Evolutionary conservation across 1,140 invertebrate species (phyloP).

Genomic region (Onthophagus taurus): DNA sequence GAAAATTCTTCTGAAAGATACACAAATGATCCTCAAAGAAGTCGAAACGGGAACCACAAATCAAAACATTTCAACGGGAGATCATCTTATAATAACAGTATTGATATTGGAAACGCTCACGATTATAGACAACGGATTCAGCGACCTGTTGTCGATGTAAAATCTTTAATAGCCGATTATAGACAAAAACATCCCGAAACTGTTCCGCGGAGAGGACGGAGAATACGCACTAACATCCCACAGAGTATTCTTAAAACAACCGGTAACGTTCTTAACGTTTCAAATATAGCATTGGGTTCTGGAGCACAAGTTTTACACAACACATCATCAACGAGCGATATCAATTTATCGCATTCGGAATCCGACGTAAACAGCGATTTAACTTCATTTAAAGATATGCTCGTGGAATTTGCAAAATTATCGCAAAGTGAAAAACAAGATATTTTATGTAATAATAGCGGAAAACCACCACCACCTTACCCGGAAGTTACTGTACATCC

Average conservation of each 20-base stretch:
- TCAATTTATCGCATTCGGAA: slow-evolving; percentile 2
- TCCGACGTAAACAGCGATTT: slow-evolving; percentile 14
- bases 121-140: slow-evolving; percentile 46
- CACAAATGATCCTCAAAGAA: not conserved
- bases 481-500: slow-evolving; percentile 69
- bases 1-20: slow-evolving; percentile 16
- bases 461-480: slow-evolving; percentile 53
- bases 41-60: slow-evolving; percentile 1
- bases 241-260: slow-evolving; percentile 19
- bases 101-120: slow-evolving; percentile 41
- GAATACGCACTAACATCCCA: slow-evolving; percentile 42
- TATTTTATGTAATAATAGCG: slow-evolving; percentile 25
- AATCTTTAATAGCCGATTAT: slow-evolving; percentile 75
- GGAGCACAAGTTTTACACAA: slow-evolving; percentile 37
- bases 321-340: slow-evolving; percentile 20
- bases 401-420: slow-evolving; percentile 66
- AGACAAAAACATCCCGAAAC: slow-evolving; percentile 61
- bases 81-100: slow-evolving; percentile 22
- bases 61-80: slow-evolving; percentile 10
- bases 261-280: slow-evolving; percentile 29
- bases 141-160: slow-evolving; percentile 67
- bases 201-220: slow-evolving; percentile 52
- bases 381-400: slow-evolving; percentile 62
- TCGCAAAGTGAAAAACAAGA: slow-evolving; percentile 43
- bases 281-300: slow-evolving; percentile 34